phyloP scores from a whole-genome alignment of 1,140 invertebrate genomes.

The Saccostrea glomerata region DNA sequence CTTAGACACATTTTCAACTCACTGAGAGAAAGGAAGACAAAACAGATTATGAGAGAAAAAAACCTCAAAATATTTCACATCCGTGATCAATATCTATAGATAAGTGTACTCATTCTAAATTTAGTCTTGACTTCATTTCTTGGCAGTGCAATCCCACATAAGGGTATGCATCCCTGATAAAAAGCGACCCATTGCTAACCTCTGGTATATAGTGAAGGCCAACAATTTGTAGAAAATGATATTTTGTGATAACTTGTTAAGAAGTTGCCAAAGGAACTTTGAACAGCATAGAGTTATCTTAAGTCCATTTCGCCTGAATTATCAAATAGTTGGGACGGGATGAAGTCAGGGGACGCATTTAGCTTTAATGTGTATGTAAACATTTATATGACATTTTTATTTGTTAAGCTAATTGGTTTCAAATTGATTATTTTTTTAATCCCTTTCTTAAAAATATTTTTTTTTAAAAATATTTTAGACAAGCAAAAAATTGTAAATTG shows the following conservation, averaged over 20 bases:
- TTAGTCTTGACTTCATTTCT: conserved; percentile 17
- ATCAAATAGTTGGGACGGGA: conserved; percentile 14
- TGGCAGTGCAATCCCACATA: background rate
- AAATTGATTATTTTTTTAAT: background rate
- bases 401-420: background rate
- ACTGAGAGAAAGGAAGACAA: background rate
- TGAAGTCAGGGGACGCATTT: conserved; percentile 29
- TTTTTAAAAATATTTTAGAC: background rate
- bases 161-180: background rate
- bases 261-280: conserved; percentile 43
- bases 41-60: background rate
- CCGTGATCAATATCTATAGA: background rate
- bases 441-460: background rate
- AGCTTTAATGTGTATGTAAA: conserved; percentile 7
- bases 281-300: conserved; percentile 40
- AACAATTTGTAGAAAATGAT: conserved; percentile 1
- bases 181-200: conserved; percentile 25
- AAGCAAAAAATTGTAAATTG: too few relatives aligned
- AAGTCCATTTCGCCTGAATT: conserved; percentile 30
- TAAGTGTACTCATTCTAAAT: conserved; percentile 20
- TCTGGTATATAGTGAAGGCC: background rate
- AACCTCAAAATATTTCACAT: background rate
- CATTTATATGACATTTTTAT: conserved; percentile 3
- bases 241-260: conserved; percentile 37
- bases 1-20: background rate